Conservation (phyloP, 2,113 vertebrate genomes). For the Alligator sinensis region DNA sequence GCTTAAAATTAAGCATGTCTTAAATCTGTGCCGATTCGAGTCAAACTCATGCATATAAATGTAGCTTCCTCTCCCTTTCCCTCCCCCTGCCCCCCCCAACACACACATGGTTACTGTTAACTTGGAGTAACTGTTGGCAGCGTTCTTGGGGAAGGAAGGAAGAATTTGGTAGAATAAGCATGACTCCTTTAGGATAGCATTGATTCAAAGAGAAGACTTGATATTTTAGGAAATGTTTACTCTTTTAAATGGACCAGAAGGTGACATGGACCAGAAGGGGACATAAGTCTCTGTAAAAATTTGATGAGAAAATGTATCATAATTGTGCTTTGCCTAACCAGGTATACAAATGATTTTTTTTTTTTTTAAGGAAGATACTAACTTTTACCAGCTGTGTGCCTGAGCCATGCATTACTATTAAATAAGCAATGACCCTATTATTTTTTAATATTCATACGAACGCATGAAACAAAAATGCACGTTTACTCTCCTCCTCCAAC, state of each 20-base stretch:
- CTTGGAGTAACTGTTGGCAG: not conserved
- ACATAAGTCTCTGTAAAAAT: not conserved
- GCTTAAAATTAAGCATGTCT: not conserved
- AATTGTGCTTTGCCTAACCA: not conserved
- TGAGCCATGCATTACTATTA: not conserved
- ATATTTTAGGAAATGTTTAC: not conserved
- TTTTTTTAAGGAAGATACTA: slow-evolving; percentile 14
- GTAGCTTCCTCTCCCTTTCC: too few relatives aligned
- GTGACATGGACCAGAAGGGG: not conserved
- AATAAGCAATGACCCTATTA: not conserved
- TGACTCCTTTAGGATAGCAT: not conserved
- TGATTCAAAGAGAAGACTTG: not conserved
- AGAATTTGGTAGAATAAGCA: not conserved
- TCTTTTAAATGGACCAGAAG: not conserved
- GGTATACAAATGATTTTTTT: not conserved
- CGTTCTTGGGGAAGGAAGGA: not conserved
- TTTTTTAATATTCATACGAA: not conserved
- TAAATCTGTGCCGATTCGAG: not conserved
- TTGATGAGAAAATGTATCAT: not conserved
- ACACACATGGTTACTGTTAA: not conserved
- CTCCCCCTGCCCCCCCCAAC: too few relatives aligned
- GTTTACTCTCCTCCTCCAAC: slow-evolving; percentile 7
- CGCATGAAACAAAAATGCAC: not conserved
- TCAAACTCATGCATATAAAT: not conserved
- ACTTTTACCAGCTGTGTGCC: not conserved